A percentile compares a stretch with the other conserved stretches of the same genome.
phyloP scores from a whole-genome alignment of 1,140 invertebrate species.

The Frieseomelitta varia region DNA sequence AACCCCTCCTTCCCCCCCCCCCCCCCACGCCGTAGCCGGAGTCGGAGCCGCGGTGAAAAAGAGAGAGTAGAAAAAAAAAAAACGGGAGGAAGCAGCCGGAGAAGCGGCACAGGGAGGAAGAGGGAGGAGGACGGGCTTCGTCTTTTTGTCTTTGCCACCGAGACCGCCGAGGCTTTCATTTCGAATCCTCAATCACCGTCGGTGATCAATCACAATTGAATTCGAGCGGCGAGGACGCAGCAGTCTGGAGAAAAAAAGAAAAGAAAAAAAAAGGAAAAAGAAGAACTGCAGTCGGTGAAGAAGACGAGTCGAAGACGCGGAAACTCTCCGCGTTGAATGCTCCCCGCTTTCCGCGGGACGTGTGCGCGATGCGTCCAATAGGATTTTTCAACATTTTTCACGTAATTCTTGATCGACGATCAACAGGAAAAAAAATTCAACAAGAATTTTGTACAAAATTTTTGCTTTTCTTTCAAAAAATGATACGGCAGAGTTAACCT shows the following conservation, averaged over 20 bases:
- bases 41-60: neutral
- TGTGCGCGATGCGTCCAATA: neutral
- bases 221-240: slow-evolving; percentile 62
- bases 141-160: slow-evolving; percentile 74
- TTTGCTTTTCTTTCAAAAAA: no score
- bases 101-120: neutral
- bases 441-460: neutral
- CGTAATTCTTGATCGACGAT: no score
- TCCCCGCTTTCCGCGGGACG: neutral
- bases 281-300: slow-evolving; percentile 41
- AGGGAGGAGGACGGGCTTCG: slow-evolving; percentile 45
- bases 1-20: no score
- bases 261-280: neutral
- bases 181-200: slow-evolving; percentile 78
- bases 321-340: neutral
- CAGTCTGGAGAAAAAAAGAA: slow-evolving; percentile 18
- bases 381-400: neutral
- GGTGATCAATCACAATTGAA: slow-evolving; percentile 81
- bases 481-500: no score
- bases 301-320: slow-evolving; percentile 49
- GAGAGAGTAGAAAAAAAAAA: slow-evolving; percentile 30
- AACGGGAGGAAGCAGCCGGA: slow-evolving; percentile 22
- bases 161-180: slow-evolving; percentile 71
- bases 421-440: neutral
- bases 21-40: no score